These are phyloP conservation scores for Akabosia matsudoensis DNA, from an alignment of 1,140 invertebrate species.

Conservation along the genomic window DNA sequence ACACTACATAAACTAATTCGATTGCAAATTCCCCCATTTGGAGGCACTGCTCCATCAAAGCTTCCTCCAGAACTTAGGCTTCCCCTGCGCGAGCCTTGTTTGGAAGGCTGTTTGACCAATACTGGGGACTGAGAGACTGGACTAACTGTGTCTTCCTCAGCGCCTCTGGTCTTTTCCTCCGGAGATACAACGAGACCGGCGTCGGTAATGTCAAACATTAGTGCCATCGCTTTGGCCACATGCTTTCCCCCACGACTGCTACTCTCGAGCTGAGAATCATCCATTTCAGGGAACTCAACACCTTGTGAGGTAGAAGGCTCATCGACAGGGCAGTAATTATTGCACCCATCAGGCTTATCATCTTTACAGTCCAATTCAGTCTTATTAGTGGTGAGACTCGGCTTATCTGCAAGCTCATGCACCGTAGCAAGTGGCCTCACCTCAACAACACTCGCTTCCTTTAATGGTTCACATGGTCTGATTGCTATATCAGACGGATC, in stretches of 20 bases:
- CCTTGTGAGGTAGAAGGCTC: background rate
- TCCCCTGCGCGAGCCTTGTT: background rate
- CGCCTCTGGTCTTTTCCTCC: no score
- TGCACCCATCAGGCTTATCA: background rate
- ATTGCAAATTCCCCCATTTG: background rate
- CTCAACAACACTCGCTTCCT: background rate
- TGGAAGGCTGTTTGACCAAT: no score
- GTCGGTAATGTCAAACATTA: no score
- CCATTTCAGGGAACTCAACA: no score
- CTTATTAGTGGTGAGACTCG: background rate
- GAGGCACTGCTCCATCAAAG: background rate
- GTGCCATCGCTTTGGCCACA: no score
- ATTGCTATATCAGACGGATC: background rate
- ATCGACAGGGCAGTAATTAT: background rate
- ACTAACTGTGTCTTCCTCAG: no score
- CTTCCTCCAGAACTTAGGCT: background rate
- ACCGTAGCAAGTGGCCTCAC: background rate
- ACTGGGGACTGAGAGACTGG: no score
- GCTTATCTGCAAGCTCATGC: background rate
- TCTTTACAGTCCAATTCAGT: slow-evolving; percentile 22
- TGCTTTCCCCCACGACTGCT: no score
- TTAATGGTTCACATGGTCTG: slow-evolving; percentile 2
- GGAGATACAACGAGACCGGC: no score
- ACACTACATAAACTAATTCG: background rate
- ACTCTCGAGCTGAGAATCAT: no score